Base-by-base conservation (phyloP, 1,140 invertebrate species). In the Megalonaias nervosa region DNA sequence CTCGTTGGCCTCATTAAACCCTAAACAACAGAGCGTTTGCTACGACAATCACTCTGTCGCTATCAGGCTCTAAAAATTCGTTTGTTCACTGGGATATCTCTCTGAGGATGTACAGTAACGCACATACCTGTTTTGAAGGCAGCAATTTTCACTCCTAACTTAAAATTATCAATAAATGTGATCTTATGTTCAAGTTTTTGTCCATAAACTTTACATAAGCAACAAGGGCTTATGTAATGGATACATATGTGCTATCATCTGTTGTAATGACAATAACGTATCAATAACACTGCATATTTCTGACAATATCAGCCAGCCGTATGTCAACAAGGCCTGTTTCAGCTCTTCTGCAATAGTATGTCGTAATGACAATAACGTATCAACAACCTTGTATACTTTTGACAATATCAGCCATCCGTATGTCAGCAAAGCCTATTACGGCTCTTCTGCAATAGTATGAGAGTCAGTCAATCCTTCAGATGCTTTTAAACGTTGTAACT, bases 231-330 rank as follows among this genome's bases (percentile, higher is more conserved):
- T 57, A 38, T n/a, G 38, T 61, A 3, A 74, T 58, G 19, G 73
- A 65, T 9, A 74, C 71, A 65, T 81, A 75, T 71, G 75, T 78
- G 19, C 61, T 61, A 55, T 78, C 80, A 72, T 81, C 75, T 55
- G 71, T 23, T 21, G 70, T 15, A 21, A 73, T 62, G 48, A 60
- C 60, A n/a, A n/a, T n/a, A n/a, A n/a, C n/a, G n/a, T n/a, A n/a
- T n/a, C n/a, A n/a, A n/a, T n/a, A n/a, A n/a, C n/a, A n/a, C n/a
- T n/a, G n/a, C n/a, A n/a, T n/a, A n/a, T n/a, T n/a, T n/a, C n/a
- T n/a, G n/a, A n/a, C n/a, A n/a, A n/a, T n/a, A n/a, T n/a, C n/a
- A n/a, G n/a, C n/a, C n/a, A n/a, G n/a, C n/a, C n/a, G n/a, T n/a
- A n/a, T n/a, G n/a, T n/a, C n/a, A n/a, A n/a, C n/a, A n/a, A n/a